Conservation (phyloP, 2,113 vertebrate genomes). For the Coturnix japonica region DNA sequence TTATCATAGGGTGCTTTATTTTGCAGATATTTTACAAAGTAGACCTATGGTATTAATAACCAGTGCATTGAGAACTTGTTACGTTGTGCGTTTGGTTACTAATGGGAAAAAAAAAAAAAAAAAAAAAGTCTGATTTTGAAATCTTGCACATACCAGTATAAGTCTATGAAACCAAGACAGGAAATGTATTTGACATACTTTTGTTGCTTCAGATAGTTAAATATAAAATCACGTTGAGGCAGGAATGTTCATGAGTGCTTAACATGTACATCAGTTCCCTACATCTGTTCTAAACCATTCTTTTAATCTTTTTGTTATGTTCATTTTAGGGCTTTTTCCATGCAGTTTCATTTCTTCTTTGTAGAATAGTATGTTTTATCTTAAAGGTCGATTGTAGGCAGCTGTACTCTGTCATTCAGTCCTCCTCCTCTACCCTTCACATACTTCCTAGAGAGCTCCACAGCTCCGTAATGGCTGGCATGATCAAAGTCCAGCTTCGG, state of each 20-base stretch:
- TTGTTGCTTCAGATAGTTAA: slow-evolving; percentile 78
- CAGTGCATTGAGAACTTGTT: slow-evolving; percentile 63
- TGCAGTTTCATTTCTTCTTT: not conserved
- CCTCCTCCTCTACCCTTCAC: not conserved
- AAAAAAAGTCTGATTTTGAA: slow-evolving; percentile 57
- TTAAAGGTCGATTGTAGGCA: not conserved
- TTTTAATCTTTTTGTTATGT: not conserved
- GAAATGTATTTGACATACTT: slow-evolving; percentile 71
- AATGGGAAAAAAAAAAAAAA: not conserved
- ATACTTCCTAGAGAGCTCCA: not conserved
- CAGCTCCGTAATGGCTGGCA: not conserved
- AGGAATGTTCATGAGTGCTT: slow-evolving; percentile 64
- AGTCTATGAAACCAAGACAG: slow-evolving; percentile 26
- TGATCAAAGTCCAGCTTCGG: slow-evolving; percentile 11
- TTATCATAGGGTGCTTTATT: slow-evolving; percentile 66
- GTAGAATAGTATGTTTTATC: not conserved
- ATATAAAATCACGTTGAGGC: slow-evolving; percentile 3
- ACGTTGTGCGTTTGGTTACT: slow-evolving; percentile 57
- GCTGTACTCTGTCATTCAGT: not conserved
- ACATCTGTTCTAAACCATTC: not conserved
- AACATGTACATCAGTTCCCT: slow-evolving; percentile 18
- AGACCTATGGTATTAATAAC: slow-evolving; percentile 58
- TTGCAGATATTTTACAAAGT: slow-evolving; percentile 73
- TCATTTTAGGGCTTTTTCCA: not conserved
- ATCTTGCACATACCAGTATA: slow-evolving; percentile 54